Base-by-base conservation (phyloP, 2,797 vertebrate genomes). In the Hippopotamyrus pictus region DNA sequence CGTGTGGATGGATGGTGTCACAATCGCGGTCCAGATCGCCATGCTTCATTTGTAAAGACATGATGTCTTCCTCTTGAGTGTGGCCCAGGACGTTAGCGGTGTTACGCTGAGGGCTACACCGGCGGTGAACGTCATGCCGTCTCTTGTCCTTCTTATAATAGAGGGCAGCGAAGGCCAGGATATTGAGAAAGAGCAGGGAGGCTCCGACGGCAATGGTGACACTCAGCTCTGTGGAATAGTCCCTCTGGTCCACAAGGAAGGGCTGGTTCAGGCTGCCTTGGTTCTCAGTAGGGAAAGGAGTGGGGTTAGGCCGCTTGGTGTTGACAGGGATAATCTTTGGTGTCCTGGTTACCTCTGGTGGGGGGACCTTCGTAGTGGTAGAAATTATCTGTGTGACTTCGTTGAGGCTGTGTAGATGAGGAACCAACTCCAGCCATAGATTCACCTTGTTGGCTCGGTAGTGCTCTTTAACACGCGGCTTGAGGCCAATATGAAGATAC, bases 21-120 rank as follows among this genome's bases (percentile, higher is more conserved):
- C 96, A 99, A 95, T 99, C 98, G 93, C 97, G 97, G 95, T 99
- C 98, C 96, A 99, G 96, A 94, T 99, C 98, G 53, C 97, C 98
- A 96, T 98, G 99, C 97, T 99, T 99, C 98, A 99, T 99, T 94
- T 99, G 99, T 91, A 99, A 96, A 92, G 99, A 99, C 99, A 99
- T 99, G 93, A 99, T 97, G 95, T 99, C 98, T 94, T 99, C 99
- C 96, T 99, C 99, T 94, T 99, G 99, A 91, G 98, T 98, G 92
- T 99, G 97, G 73, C 98, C 97, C 90, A 99, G 97, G 94, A 99
- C 98, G 7, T 99, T 99, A 92, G 97, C 95, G 0, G 98, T 96
- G 14, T 96, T 97, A 88, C 97, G 96, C 91, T 99, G 98, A 1
- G 99, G 99, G 94, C 99, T 99, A 93, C 99, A 99, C 93, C 98